Conservation (phyloP, 2,113 vertebrate genomes). For the Mesembrinibis cayennensis region DNA sequence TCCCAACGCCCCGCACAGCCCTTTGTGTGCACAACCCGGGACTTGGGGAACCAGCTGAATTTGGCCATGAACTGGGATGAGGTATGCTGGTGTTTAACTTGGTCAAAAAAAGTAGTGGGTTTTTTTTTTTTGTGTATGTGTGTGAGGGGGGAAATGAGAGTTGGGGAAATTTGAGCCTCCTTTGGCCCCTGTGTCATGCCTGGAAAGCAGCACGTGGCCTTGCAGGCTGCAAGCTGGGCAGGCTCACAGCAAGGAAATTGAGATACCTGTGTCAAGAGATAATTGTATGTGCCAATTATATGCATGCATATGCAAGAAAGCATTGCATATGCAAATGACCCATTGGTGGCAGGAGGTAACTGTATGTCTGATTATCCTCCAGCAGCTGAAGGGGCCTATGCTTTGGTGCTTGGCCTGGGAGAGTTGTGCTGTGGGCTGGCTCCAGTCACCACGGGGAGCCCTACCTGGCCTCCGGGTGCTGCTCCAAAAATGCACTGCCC, state of each 20-base stretch:
- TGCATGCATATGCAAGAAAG: rapidly evolving
- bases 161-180: background rate
- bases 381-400: background rate
- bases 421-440: background rate
- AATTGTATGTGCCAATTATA: background rate
- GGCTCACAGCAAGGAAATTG: background rate
- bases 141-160: background rate
- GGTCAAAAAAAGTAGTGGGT: background rate
- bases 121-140: background rate
- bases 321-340: background rate
- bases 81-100: background rate
- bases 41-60: rapidly evolving
- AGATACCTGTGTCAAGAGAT: too few species aligned
- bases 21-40: background rate
- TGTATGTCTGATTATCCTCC: background rate
- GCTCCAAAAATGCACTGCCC: background rate
- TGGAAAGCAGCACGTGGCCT: background rate
- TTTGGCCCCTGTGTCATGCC: too few species aligned
- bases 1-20: rapidly evolving
- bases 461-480: background rate
- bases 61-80: background rate
- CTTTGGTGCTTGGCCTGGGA: background rate
- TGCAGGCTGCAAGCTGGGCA: background rate
- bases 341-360: background rate
- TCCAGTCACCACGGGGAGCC: background rate